Evolutionary conservation across 1,140 invertebrate species (phyloP).

Genomic region (Lerema accius): DNA sequence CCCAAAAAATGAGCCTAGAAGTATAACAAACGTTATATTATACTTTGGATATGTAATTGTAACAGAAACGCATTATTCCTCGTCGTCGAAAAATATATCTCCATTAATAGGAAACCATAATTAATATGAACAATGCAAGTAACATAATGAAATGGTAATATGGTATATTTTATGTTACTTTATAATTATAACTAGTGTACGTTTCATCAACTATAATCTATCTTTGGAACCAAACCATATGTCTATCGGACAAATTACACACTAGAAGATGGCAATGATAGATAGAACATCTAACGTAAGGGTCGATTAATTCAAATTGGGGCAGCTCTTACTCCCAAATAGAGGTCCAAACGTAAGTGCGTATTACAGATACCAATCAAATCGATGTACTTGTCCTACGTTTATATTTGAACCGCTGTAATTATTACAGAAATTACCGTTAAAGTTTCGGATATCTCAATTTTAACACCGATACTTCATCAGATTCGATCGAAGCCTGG

Average conservation of each 20-base stretch:
- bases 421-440: conserved; percentile 39
- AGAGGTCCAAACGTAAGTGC: conserved; percentile 16
- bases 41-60: no score
- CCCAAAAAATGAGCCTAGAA: no score
- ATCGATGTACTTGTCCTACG: conserved; percentile 29
- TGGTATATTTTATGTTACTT: no score
- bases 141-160: no score
- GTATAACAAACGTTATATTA: no score
- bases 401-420: conserved; percentile 51
- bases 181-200: background rate
- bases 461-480: no score
- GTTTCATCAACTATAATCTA: background rate
- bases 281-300: conserved; percentile 20
- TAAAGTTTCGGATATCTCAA: no score
- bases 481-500: no score
- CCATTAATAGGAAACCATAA: no score
- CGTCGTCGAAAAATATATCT: no score
- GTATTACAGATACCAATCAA: conserved; percentile 26
- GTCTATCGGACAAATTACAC: conserved; percentile 13
- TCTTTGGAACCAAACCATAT: conserved; percentile 6
- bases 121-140: no score
- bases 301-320: conserved; percentile 30
- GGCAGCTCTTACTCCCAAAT: conserved; percentile 3
- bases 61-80: no score
- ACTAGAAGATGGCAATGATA: conserved; percentile 21